Percentiles rank a stretch among this genome's conserved stretches.
phyloP scores from a whole-genome alignment of 2,113 vertebrate species.

The Oreochromis niloticus region DNA sequence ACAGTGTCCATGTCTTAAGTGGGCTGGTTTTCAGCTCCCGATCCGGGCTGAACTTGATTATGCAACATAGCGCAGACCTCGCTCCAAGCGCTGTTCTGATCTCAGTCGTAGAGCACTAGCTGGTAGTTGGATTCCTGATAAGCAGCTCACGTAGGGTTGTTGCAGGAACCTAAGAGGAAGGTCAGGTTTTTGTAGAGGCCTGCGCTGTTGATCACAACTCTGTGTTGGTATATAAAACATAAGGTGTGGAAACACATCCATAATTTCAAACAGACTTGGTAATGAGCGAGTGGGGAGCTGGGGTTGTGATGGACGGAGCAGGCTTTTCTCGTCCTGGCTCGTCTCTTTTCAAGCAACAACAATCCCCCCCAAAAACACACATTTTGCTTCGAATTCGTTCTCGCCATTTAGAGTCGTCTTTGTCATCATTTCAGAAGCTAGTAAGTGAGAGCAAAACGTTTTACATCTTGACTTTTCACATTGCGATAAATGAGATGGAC shows the following conservation, averaged over 20 bases:
- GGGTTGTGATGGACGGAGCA: not conserved
- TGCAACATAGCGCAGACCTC: constrained; percentile 61
- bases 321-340: not conserved
- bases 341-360: not conserved
- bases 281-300: not conserved
- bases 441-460: not conserved
- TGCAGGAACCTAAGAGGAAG: not conserved
- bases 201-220: not conserved
- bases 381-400: not conserved
- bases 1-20: constrained; percentile 34
- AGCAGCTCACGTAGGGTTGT: not conserved
- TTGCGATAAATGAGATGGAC: not conserved
- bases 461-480: not conserved
- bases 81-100: constrained; percentile 21
- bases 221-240: not conserved
- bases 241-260: not conserved
- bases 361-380: not conserved
- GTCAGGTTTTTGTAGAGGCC: not conserved
- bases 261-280: not conserved
- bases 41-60: constrained; percentile 58
- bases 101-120: not conserved
- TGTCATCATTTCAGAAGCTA: constrained; percentile 18
- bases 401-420: not conserved
- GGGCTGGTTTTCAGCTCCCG: constrained; percentile 30
- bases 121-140: not conserved